A percentile compares a stretch with the other conserved stretches of the same genome.
Conservation (phyloP, 37 sponge, comb jelly and placozoan species). For the Agelas oroides region DNA sequence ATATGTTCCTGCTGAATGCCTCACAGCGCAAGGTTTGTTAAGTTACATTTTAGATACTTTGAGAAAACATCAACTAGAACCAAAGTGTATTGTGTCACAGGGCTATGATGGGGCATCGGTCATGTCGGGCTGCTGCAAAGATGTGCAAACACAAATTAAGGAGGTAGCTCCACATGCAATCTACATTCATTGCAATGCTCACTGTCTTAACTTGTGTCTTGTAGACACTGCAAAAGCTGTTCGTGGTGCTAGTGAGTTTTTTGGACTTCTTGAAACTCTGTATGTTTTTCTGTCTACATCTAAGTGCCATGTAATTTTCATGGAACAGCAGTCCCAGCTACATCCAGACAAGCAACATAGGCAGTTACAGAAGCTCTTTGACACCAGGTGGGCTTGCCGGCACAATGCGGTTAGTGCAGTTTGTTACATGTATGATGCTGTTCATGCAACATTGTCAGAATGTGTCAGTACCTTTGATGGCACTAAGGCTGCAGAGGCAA, state of each 20-base stretch:
- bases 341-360: conserved; percentile 60
- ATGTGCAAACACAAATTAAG: conserved; percentile 50
- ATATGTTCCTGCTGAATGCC: conserved; percentile 26
- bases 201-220: conserved; percentile 32
- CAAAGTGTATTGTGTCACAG: conserved; percentile 54
- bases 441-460: conserved; percentile 36
- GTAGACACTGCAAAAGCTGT: conserved; percentile 36
- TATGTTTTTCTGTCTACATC: conserved; percentile 51
- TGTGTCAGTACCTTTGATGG: conserved; percentile 15
- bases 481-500: conserved; percentile 51
- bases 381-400: conserved; percentile 64
- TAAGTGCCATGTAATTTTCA: conserved; percentile 53
- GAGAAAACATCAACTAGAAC: conserved; percentile 27
- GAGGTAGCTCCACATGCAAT: conserved; percentile 50
- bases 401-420: conserved; percentile 46
- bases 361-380: conserved; percentile 53
- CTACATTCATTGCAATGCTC: conserved; percentile 66
- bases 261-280: conserved; percentile 43
- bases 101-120: conserved; percentile 75
- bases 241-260: conserved; percentile 56
- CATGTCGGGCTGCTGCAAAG: conserved; percentile 46
- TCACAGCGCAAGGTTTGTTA: conserved; percentile 37
- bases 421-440: conserved; percentile 12
- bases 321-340: conserved; percentile 44
- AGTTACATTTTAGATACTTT: conserved; percentile 39